These are phyloP conservation scores for Trichopria drosophilae DNA, from an alignment of 2,888 invertebrate species.

Conservation along the genomic window DNA sequence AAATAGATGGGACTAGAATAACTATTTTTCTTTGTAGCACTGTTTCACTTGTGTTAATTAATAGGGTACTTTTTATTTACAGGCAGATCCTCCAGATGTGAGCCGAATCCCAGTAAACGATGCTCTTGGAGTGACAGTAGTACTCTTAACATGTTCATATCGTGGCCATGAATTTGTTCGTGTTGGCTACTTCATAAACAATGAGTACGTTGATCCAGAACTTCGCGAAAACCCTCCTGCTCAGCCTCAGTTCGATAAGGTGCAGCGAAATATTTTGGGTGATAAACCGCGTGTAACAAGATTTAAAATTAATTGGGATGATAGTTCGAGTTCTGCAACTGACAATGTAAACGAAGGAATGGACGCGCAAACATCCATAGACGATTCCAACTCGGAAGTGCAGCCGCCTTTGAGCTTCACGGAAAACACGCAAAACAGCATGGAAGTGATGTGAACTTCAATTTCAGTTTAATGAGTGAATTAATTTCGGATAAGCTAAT, in stretches of 20 bases:
- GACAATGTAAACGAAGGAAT: conserved; percentile 49
- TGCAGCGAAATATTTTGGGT: conserved; percentile 63
- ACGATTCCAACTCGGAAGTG: conserved; percentile 50
- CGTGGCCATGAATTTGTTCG: conserved; percentile 90
- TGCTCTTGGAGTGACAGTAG: conserved; percentile 97
- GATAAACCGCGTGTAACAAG: conserved; percentile 87
- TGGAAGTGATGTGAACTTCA: conserved; percentile 56
- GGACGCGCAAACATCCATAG: conserved; percentile 48
- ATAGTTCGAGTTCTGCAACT: conserved; percentile 57
- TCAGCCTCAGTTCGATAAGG: conserved; percentile 91
- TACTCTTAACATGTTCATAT: conserved; percentile 92
- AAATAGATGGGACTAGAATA: no score
- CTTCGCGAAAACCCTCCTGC: conserved; percentile 92
- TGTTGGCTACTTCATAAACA: conserved; percentile 98
- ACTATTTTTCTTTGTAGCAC: no score
- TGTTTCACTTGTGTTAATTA: no score
- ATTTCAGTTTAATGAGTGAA: conserved; percentile 17
- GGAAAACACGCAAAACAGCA: conserved; percentile 55
- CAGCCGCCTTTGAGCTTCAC: conserved; percentile 52
- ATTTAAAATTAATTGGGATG: conserved; percentile 98
- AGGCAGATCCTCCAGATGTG: conserved; percentile 95
- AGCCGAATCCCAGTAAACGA: conserved; percentile 93
- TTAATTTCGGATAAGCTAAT: no score
- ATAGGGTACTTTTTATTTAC: conserved; percentile 46
- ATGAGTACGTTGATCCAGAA: conserved; percentile 93